Evolutionary conservation across 2,888 invertebrate genomes (phyloP).

Genomic region (Drosophila formosana): DNA sequence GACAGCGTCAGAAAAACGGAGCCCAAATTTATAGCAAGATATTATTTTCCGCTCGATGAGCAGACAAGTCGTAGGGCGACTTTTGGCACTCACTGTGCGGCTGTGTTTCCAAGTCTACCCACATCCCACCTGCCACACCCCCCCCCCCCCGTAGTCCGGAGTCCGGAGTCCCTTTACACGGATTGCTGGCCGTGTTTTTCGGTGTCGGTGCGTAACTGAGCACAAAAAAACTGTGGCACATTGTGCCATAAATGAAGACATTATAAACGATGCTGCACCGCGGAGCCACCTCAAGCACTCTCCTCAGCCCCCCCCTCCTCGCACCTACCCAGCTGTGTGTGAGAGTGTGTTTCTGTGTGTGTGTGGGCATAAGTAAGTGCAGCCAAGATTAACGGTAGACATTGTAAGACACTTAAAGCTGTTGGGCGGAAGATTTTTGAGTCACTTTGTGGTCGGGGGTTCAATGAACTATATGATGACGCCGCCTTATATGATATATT

Average conservation of each 20-base stretch:
- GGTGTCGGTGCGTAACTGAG: slow-evolving; percentile 81
- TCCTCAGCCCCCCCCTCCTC: not conserved
- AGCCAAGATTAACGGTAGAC: slow-evolving; percentile 79
- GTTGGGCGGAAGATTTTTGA: slow-evolving; percentile 69
- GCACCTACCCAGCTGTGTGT: slow-evolving; percentile 7
- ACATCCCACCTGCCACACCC: not conserved
- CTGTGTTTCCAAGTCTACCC: slow-evolving; percentile 20
- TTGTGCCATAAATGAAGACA: slow-evolving; percentile 80
- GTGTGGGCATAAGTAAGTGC: slow-evolving; percentile 53
- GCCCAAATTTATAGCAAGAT: slow-evolving; percentile 78
- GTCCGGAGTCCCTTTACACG: not conserved
- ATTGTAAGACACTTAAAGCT: slow-evolving; percentile 80
- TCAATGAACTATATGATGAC: slow-evolving; percentile 78
- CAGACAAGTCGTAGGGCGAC: slow-evolving; percentile 81
- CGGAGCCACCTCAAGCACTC: slow-evolving; percentile 31
- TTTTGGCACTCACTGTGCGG: slow-evolving; percentile 74
- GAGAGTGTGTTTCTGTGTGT: slow-evolving; percentile 23
- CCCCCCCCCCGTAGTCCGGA: not conserved
- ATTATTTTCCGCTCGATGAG: slow-evolving; percentile 82
- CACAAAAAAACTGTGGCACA: slow-evolving; percentile 66
- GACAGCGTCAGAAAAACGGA: slow-evolving; percentile 57
- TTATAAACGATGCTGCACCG: slow-evolving; percentile 72
- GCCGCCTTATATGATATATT: slow-evolving; percentile 71
- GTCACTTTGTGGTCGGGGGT: slow-evolving; percentile 69
- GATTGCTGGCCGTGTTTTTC: slow-evolving; percentile 53